Percentiles rank a stretch among this genome's conserved stretches.
phyloP scores from a whole-genome alignment of 2,888 invertebrate species.

The Lingula anatina region DNA sequence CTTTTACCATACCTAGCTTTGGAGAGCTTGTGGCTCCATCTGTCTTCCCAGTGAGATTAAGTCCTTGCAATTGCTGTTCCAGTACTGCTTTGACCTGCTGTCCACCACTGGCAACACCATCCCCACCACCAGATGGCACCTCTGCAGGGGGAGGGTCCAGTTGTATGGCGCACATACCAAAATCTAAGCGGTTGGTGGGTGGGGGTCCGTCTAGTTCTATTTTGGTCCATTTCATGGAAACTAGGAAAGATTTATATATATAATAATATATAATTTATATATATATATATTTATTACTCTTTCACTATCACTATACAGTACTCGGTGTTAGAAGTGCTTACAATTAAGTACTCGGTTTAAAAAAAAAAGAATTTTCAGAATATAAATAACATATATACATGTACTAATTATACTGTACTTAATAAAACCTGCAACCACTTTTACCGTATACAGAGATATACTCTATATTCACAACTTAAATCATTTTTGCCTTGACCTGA shows the following conservation, averaged over 20 bases:
- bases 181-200: conserved; percentile 45
- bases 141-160: conserved; percentile 16
- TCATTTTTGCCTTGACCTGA: no score
- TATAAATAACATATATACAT: no score
- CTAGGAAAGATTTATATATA: conserved; percentile 13
- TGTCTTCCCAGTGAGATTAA: conserved; percentile 30
- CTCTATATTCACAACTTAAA: neutral
- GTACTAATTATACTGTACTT: no score
- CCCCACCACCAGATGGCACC: conserved; percentile 7
- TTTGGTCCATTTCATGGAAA: conserved; percentile 32
- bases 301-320: no score
- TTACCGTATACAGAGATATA: neutral
- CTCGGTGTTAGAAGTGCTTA: no score
- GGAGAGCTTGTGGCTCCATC: no score
- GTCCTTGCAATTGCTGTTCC: conserved; percentile 34
- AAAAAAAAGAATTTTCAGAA: no score
- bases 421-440: neutral
- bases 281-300: neutral
- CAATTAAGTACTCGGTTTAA: no score
- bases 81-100: conserved; percentile 32
- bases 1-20: no score
- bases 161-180: conserved; percentile 38
- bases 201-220: conserved; percentile 40
- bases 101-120: conserved; percentile 15
- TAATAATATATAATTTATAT: neutral